phyloP scores from a whole-genome alignment of 1,140 invertebrate genomes.

The Drosophila pandora region DNA sequence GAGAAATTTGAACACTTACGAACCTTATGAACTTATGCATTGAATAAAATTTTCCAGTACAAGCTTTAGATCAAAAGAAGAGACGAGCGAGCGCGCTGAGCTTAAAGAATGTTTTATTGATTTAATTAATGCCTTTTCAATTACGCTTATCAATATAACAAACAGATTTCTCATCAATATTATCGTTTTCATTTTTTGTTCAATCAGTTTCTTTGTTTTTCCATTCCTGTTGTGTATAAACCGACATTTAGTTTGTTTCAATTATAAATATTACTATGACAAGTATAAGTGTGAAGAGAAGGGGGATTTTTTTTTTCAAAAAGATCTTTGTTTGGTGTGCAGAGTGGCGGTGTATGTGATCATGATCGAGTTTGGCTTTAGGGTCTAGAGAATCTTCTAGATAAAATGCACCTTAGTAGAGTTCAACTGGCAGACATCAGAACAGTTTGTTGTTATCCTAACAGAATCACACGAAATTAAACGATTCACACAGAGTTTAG shows the following conservation, averaged over 20 bases:
- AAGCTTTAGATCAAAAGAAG: constrained; percentile 55
- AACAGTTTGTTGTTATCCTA: constrained; percentile 39
- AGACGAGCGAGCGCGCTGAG: constrained; percentile 28
- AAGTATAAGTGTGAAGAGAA: constrained; percentile 61
- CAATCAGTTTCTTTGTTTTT: constrained; percentile 26
- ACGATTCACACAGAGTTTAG: constrained; percentile 37
- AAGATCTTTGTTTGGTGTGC: constrained; percentile 31
- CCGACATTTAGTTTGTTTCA: constrained; percentile 54
- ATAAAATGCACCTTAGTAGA: constrained; percentile 63
- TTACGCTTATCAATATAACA: constrained; percentile 81
- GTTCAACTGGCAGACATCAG: constrained; percentile 65
- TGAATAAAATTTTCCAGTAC: constrained; percentile 59
- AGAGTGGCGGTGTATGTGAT: constrained; percentile 12
- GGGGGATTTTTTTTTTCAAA: constrained; percentile 8
- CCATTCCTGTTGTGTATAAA: constrained; percentile 40
- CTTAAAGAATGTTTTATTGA: constrained; percentile 78
- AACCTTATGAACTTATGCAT: constrained; percentile 30
- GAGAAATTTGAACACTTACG: constrained; percentile 41
- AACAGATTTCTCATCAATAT: constrained; percentile 79
- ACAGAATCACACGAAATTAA: constrained; percentile 41
- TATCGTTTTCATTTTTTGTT: constrained; percentile 38
- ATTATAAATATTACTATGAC: constrained; percentile 77
- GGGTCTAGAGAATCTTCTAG: constrained; percentile 38
- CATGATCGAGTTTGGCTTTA: constrained; percentile 37
- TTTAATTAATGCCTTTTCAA: constrained; percentile 79